These are phyloP conservation scores for fruit fly (Drosophila melanogaster) DNA, from an alignment of 1,140 invertebrate species.

Conservation along the genomic window DNA sequence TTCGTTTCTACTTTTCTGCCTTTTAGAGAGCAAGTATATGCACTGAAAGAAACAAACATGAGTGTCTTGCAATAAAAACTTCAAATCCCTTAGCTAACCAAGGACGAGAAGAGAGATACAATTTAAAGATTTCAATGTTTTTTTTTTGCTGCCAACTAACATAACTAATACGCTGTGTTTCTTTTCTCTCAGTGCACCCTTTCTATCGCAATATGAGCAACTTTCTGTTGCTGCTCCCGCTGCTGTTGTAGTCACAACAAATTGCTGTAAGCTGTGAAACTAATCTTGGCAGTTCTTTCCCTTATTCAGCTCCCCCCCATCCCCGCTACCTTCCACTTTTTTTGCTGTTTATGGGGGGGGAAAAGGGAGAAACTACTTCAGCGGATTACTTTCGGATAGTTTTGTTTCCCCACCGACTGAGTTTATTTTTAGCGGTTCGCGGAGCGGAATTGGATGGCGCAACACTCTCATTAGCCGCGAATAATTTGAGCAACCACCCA, in stretches of 20 bases:
- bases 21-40: conserved; percentile 1
- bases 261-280: conserved; percentile 81
- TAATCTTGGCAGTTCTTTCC: conserved; percentile 67
- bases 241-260: conserved; percentile 68
- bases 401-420: conserved; percentile 37
- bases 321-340: background rate
- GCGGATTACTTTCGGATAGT: conserved; percentile 76
- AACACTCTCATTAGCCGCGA: conserved; percentile 43
- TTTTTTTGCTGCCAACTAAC: no score
- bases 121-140: background rate
- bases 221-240: conserved; percentile 50
- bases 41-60: background rate
- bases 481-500: conserved; percentile 30
- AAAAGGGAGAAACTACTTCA: conserved; percentile 64
- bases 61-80: no score
- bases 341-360: background rate
- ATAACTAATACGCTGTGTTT: no score
- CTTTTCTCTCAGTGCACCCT: conserved; percentile 13
- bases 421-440: conserved; percentile 32
- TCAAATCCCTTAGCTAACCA: no score
- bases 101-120: background rate
- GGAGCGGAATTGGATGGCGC: conserved; percentile 11
- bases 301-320: background rate
- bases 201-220: conserved; percentile 71
- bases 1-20: conserved; percentile 51